phyloP scores from a whole-genome alignment of 2,113 vertebrate genomes.

The Cichladusa arquata region DNA sequence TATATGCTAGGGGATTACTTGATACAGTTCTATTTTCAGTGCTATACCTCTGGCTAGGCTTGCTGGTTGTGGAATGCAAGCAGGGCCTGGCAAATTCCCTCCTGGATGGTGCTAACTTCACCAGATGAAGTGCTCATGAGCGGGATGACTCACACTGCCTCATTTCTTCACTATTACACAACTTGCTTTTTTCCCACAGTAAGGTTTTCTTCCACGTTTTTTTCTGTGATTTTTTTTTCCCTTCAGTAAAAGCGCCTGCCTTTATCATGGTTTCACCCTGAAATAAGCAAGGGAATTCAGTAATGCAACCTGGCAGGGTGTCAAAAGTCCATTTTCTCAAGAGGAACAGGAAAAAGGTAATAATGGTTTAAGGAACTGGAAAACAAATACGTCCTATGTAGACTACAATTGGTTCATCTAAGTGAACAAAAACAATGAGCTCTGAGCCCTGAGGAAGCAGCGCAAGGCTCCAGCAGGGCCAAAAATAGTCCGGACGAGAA shows the following conservation, averaged over 20 bases:
- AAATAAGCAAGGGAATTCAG: background rate
- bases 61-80: background rate
- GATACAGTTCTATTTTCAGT: background rate
- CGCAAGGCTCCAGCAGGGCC: conserved; percentile 30
- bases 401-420: conserved; percentile 34
- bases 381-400: conserved; percentile 1
- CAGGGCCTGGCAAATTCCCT: background rate
- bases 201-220: conserved; percentile 23
- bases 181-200: conserved; percentile 23
- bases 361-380: conserved; percentile 48
- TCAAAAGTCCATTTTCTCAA: conserved; percentile 53
- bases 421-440: conserved; percentile 41
- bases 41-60: background rate
- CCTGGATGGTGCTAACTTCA: background rate
- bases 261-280: background rate
- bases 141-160: conserved; percentile 30
- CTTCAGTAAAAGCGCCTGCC: conserved; percentile 1
- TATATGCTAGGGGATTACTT: background rate
- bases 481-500: conserved; percentile 12
- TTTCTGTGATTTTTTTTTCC: background rate
- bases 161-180: background rate
- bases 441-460: conserved; percentile 42
- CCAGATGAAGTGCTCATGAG: conserved; percentile 10
- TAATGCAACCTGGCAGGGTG: conserved; percentile 16
- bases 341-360: conserved; percentile 62